These are phyloP conservation scores for Otocyon megalotis DNA, from an alignment of 2,113 vertebrate genomes.

Conservation along the genomic window DNA sequence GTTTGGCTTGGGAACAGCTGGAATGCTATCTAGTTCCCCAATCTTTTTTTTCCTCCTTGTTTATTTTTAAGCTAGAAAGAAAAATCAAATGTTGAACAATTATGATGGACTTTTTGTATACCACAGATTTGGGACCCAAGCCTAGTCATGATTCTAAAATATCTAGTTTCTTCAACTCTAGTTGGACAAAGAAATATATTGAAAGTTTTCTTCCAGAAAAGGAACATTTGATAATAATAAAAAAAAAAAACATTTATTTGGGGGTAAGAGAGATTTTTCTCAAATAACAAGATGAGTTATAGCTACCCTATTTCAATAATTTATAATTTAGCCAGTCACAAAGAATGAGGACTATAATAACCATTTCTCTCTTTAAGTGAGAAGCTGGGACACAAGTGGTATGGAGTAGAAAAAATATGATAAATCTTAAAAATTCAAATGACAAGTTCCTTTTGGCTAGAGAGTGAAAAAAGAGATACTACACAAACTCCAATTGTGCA, in stretches of 20 bases:
- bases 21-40: not conserved
- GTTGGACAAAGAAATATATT: constrained; percentile 35
- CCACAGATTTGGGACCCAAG: not conserved
- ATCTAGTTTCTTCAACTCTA: not conserved
- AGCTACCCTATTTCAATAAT: constrained; percentile 25
- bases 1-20: not conserved
- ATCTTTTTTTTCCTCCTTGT: constrained; percentile 25
- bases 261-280: not conserved
- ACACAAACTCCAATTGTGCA: not conserved
- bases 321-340: constrained; percentile 14
- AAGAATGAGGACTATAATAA: constrained; percentile 48
- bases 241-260: not conserved
- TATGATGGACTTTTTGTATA: not conserved
- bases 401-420: not conserved
- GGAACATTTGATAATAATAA: constrained; percentile 30
- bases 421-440: constrained; percentile 49
- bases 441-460: not conserved
- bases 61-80: constrained; percentile 66
- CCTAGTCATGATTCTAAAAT: not conserved
- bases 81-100: constrained; percentile 32
- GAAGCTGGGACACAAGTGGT: not conserved
- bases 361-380: not conserved
- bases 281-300: not conserved
- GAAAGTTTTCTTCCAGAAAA: constrained; percentile 35
- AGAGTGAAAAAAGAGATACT: not conserved